Percentiles rank a stretch among this genome's conserved stretches.
These are phyloP conservation scores for Sipunculus nudus DNA, from an alignment of 2,888 invertebrate species.

Conservation along the genomic window DNA sequence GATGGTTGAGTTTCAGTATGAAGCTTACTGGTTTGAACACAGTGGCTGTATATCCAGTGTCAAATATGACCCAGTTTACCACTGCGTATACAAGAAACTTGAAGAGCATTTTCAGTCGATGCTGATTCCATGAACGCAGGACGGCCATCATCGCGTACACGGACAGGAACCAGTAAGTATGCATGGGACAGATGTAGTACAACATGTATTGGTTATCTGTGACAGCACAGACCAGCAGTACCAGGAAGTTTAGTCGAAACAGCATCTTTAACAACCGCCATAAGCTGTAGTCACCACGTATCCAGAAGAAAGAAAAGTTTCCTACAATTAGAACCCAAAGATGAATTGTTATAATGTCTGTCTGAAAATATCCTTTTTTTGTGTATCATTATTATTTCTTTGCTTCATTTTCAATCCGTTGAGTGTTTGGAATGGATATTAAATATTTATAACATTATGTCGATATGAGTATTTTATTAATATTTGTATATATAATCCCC, in stretches of 20 bases:
- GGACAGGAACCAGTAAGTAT: constrained; percentile 56
- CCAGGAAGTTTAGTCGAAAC: constrained; percentile 56
- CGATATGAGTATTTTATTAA: too few relatives aligned
- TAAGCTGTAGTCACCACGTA: constrained; percentile 47
- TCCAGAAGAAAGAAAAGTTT: constrained; percentile 58
- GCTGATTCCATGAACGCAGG: constrained; percentile 45
- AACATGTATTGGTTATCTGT: constrained; percentile 54
- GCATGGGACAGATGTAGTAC: constrained; percentile 60
- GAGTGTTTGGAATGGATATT: too few relatives aligned
- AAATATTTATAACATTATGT: too few relatives aligned
- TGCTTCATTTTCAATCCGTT: too few relatives aligned
- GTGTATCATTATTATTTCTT: too few relatives aligned
- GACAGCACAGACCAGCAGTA: constrained; percentile 44
- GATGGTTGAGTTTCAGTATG: constrained; percentile 43
- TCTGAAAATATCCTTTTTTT: too few relatives aligned
- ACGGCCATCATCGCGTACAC: constrained; percentile 51
- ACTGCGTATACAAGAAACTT: constrained; percentile 47
- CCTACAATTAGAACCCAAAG: constrained; percentile 40
- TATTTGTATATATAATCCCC: too few relatives aligned
- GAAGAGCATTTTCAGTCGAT: constrained; percentile 44
- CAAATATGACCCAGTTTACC: constrained; percentile 48
- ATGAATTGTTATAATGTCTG: too few relatives aligned
- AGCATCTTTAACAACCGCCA: constrained; percentile 54
- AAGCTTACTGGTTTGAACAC: constrained; percentile 47
- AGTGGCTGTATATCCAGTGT: constrained; percentile 38